Percentiles rank a stretch among this genome's conserved stretches.
Evolutionary conservation across 1,140 invertebrate species (phyloP).

Genomic region (Gryllus bimaculatus): DNA sequence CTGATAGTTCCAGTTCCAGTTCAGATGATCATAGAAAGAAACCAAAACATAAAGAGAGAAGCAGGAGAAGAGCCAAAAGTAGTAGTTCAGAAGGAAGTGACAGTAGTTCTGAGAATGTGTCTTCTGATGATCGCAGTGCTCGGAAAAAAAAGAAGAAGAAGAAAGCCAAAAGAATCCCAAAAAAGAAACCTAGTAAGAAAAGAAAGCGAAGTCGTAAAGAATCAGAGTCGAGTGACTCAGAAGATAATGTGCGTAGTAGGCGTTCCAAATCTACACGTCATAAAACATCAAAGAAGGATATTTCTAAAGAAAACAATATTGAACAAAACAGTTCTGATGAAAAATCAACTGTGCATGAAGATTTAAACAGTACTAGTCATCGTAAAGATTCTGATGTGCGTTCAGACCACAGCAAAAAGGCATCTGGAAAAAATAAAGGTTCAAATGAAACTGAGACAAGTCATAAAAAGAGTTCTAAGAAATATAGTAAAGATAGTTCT

Average conservation of each 20-base stretch:
- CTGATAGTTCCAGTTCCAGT: slow-evolving; percentile 1
- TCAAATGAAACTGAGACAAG: neutral
- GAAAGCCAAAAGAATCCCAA: slow-evolving; percentile 8
- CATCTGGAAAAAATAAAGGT: neutral
- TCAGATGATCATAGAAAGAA: slow-evolving; percentile 1
- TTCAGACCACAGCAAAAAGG: neutral
- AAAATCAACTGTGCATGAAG: neutral
- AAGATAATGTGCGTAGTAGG: neutral
- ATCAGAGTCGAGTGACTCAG: slow-evolving; percentile 7
- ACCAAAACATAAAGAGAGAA: slow-evolving; percentile 3
- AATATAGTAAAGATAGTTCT: neutral
- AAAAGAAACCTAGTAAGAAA: slow-evolving; percentile 11
- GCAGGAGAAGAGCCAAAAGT: neutral
- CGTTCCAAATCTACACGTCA: neutral
- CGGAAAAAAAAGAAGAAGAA: slow-evolving; percentile 13
- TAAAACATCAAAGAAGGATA: neutral
- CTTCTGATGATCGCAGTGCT: neutral
- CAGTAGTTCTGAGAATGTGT: slow-evolving; percentile 1
- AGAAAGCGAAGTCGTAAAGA: slow-evolving; percentile 7
- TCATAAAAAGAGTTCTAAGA: neutral
- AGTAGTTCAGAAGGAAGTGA: slow-evolving; percentile 11
- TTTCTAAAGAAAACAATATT: neutral
- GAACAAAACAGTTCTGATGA: neutral
- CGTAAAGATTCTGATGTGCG: neutral
- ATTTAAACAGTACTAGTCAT: neutral